Evolutionary conservation across 2,888 invertebrate species (phyloP), one percentile per base, ranked within the genome.

Genomic region (Neoaliturus tenellus): DNA sequence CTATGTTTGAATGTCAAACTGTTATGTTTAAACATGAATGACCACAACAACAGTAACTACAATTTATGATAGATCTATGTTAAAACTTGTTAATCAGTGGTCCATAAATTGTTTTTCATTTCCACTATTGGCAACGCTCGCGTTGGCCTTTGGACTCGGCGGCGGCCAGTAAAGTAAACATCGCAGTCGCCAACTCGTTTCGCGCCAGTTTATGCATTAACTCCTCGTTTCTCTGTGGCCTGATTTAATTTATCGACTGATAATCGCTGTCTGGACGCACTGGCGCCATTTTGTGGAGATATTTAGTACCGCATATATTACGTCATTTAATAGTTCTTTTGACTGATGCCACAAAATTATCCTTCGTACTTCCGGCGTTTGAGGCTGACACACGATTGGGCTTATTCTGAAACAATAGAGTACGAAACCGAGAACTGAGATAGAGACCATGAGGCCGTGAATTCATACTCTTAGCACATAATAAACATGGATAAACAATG

Each of bases 161-260:
- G 33, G 33, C 39, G 71, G 71, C 71, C 71, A 31, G 67, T 67
- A 35, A 31, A 67, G 67, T 67, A 71, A 71, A 71, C 39, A 71
- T 71, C 28, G 41, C 8, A 0, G 20, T 23, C 71, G 71, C 39
- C 71, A 33, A 39, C 39, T 71, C 39, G 39, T 23, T n/a, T 35
- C 35, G 35, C 33, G 39, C 35, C 33, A 71, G 41, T 71, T 71
- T 41, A 71, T 41, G 39, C 39, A 41, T 71, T 41, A 41, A 39
- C 71, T 35, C 71, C 41, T 71, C 71, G 41, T 71, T 71, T 71
- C 39, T 41, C 71, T 33, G 69, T 35, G 71, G 39, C 39, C 20
- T 31, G 71, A 41, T 71, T 31, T 71, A n/a, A 71, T 71, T 71
- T 39, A 71, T 39, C 23, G 39, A 39, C 71, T 23, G 39, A 39